Evolutionary conservation across 2,797 vertebrate genomes (phyloP).

Genomic region (Urosaurus nigricauda): DNA sequence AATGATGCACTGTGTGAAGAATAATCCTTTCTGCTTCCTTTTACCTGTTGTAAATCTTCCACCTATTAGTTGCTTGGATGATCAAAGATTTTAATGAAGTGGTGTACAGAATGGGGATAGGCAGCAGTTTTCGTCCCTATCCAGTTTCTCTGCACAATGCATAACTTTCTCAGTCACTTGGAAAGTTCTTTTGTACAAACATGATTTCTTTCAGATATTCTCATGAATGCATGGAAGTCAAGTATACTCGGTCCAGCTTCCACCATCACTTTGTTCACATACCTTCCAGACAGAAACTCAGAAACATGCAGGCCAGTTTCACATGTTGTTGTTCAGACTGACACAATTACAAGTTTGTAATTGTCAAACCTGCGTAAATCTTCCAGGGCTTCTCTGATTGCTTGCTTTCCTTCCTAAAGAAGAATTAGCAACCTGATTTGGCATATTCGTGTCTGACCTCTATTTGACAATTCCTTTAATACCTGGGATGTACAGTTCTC

Average conservation of each 20-base stretch:
- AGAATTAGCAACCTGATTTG: background rate
- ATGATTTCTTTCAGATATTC: background rate
- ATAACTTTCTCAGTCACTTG: background rate
- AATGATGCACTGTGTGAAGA: too few relatives aligned
- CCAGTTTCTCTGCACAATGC: too few relatives aligned
- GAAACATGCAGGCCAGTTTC: conserved; percentile 28
- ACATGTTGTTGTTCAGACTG: background rate
- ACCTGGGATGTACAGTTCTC: conserved; percentile 12
- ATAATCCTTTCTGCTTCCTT: too few relatives aligned
- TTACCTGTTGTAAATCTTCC: background rate
- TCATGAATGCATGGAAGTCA: background rate
- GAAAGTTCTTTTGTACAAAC: background rate
- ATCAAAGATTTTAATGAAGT: background rate
- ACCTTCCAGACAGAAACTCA: background rate
- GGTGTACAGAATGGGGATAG: background rate
- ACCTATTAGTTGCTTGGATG: background rate
- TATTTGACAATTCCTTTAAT: conserved; percentile 1
- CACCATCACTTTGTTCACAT: background rate
- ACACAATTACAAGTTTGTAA: conserved; percentile 32
- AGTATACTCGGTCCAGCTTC: background rate
- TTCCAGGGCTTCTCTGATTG: background rate
- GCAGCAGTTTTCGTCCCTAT: background rate
- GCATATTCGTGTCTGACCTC: conserved; percentile 37
- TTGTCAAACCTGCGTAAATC: conserved; percentile 45
- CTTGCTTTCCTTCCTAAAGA: conserved; percentile 54